These are phyloP conservation scores for Hyles vespertilio DNA, from an alignment of 1,140 invertebrate genomes.

Conservation along the genomic window DNA sequence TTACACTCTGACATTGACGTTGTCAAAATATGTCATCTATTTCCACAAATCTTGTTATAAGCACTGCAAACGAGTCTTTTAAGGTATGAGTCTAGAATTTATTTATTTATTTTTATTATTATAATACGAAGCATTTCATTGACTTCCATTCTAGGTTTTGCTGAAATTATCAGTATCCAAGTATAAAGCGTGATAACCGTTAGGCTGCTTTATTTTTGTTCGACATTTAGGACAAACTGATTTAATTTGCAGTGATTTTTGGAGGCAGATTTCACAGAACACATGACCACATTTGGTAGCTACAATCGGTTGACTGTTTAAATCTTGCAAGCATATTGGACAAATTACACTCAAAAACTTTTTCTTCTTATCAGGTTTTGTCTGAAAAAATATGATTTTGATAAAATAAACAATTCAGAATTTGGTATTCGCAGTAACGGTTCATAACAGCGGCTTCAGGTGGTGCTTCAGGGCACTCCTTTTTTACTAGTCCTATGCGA, in stretches of 20 bases:
- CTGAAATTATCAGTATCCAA: conserved; percentile 9
- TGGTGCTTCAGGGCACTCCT: no score
- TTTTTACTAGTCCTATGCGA: no score
- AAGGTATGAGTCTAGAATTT: no score
- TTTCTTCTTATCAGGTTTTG: conserved; percentile 20
- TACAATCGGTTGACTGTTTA: conserved; percentile 20
- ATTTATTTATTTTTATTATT: no score
- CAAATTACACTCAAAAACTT: conserved; percentile 26
- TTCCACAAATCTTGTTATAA: neutral
- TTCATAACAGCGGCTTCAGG: no score
- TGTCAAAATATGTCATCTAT: no score
- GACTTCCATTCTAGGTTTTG: neutral
- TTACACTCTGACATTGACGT: conserved; percentile 5
- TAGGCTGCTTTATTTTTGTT: conserved; percentile 17
- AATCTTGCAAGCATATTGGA: conserved; percentile 34
- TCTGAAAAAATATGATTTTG: conserved; percentile 17
- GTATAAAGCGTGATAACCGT: conserved; percentile 28
- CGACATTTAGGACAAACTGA: conserved; percentile 29
- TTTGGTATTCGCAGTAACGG: no score
- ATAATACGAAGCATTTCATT: no score
- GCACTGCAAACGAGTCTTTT: no score
- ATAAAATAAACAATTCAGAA: no score
- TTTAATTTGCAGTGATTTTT: conserved; percentile 20
- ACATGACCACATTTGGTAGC: conserved; percentile 36
- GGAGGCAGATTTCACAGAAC: conserved; percentile 32